Percentiles rank a stretch among this genome's conserved stretches.
Evolutionary conservation across 1,140 invertebrate species (phyloP).

Genomic region (Araneus ventricosus): DNA sequence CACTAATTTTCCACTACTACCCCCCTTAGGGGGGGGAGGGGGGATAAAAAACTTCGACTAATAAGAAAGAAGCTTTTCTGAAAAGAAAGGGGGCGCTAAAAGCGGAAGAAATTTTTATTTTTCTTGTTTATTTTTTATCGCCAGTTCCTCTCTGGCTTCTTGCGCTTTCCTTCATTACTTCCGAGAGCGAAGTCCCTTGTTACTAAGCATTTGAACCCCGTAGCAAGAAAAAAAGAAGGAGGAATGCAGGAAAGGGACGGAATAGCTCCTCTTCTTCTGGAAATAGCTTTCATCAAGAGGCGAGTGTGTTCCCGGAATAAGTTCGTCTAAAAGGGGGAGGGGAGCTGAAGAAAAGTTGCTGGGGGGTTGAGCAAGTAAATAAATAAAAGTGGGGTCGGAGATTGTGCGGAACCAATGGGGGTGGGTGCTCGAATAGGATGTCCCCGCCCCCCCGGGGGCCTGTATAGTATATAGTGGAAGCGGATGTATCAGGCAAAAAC

Average conservation of each 20-base stretch:
- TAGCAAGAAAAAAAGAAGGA: conserved; percentile 48
- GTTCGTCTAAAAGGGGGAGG: conserved; percentile 13
- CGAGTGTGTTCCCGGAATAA: conserved; percentile 32
- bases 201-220: conserved; percentile 70
- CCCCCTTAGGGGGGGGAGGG: neutral
- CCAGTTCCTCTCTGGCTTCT: neutral
- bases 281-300: conserved; percentile 71
- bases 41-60: conserved; percentile 17
- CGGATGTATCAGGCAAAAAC: conserved; percentile 28
- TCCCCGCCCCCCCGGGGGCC: neutral
- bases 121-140: neutral
- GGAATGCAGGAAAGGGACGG: neutral
- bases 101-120: conserved; percentile 26
- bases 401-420: conserved; percentile 60
- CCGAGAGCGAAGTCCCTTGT: conserved; percentile 66
- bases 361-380: conserved; percentile 50
- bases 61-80: conserved; percentile 53
- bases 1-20: conserved; percentile 32
- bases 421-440: conserved; percentile 14
- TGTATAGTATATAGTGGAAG: neutral
- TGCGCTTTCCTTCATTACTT: conserved; percentile 64
- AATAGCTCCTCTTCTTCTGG: conserved; percentile 54
- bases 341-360: neutral
- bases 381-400: conserved; percentile 68
- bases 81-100: neutral